Evolutionary conservation across 1,140 invertebrate genomes (phyloP), one percentile per base, ranked within the genome.

Genomic region (Eubasilissa regina): DNA sequence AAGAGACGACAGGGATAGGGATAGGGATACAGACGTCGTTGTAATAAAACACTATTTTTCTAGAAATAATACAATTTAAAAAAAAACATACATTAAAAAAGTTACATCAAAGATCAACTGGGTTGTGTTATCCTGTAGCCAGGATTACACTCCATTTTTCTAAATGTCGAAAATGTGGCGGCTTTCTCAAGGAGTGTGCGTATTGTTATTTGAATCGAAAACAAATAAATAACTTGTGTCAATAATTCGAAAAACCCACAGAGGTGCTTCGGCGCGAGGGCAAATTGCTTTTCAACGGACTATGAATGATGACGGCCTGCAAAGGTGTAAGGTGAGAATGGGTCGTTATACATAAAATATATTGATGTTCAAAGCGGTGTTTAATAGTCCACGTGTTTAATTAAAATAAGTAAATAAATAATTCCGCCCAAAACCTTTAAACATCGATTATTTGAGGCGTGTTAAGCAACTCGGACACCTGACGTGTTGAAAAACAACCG

Each of bases 241-340:
- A 80, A 82, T 82, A 82, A 82, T 82, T 82, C 79, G 79, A 82
- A 82, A 82, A 82, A 82, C 78, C 78, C 81, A 80, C 78, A 80
- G 77, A 78, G 79, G 55, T 58, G 77, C 44, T 80, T 48, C 78
- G 81, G 58, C 75, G 53, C 17, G 51, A 53, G 78, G 77, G 75
- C 75, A 82, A 82, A 82, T 82, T 82, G 75, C 78, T 75, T 82
- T 82, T 82, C 81, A 80, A 74, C 75, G 75, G 72, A 62, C 68
- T 56, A 82, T 82, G 81, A 82, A 75, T 82, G 81, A 82, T 82
- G 81, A 3, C 25, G 53, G 11, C 53, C 44, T 11, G 45, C 25
- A 55, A 55, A 77, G 60, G 62, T 66, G 62, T 13, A 70, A 77
- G 62, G 75, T 77, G 75, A 77, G 75, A 77, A 58, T 11, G 35